phyloP scores from a whole-genome alignment of 2,113 vertebrate genomes.

The Mormyrus lacerda region DNA sequence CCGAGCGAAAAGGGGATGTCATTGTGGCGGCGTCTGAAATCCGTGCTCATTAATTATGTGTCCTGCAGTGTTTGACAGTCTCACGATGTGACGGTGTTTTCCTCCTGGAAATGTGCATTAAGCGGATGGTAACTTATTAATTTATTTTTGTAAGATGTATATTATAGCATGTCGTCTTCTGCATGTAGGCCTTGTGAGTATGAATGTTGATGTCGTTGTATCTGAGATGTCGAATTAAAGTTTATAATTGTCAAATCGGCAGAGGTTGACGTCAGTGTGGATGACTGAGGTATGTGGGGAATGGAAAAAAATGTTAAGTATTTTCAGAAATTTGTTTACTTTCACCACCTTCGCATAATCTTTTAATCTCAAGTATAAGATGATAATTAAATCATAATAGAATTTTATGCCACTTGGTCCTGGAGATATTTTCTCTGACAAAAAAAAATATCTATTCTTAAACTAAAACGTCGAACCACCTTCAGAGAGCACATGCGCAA shows the following conservation, averaged over 20 bases:
- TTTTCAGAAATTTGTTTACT: neutral
- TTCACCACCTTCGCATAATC: neutral
- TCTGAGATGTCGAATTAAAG: conserved; percentile 59
- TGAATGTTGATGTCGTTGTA: conserved; percentile 37
- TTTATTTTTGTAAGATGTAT: conserved; percentile 2
- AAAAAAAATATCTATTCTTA: neutral
- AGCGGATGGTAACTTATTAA: conserved; percentile 4
- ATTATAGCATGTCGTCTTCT: neutral
- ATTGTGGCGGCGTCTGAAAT: neutral
- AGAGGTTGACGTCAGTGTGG: neutral
- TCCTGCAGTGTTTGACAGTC: conserved; percentile 1
- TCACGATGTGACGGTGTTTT: neutral
- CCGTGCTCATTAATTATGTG: neutral
- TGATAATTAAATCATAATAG: neutral
- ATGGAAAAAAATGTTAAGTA: neutral
- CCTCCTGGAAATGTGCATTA: neutral
- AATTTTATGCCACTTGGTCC: neutral
- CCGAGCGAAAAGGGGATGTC: neutral
- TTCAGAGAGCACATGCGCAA: neutral
- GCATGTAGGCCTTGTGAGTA: conserved; percentile 31
- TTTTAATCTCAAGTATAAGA: neutral
- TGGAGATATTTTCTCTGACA: neutral
- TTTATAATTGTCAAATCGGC: conserved; percentile 47
- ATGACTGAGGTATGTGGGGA: neutral
- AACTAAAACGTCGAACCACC: neutral